A percentile compares a stretch with the other conserved stretches of the same genome.
Evolutionary conservation across 2,888 invertebrate species (phyloP).

Genomic region (Metopia argyrocephala): DNA sequence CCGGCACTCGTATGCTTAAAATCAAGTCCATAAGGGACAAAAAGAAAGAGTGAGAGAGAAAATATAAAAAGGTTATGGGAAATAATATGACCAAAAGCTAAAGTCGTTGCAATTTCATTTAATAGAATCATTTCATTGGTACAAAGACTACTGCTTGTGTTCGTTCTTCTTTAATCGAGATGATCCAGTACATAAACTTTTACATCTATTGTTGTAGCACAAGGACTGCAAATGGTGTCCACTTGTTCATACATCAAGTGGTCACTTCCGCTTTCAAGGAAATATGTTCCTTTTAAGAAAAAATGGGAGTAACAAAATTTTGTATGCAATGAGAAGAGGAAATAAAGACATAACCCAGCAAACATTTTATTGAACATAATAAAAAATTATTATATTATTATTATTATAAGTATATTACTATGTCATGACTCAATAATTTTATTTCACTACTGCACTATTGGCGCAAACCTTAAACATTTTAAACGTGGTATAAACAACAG

Average conservation of each 20-base stretch:
- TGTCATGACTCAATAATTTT: too few relatives aligned
- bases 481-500: too few relatives aligned
- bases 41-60: background rate
- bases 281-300: slow-evolving; percentile 18
- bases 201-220: background rate
- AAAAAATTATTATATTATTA: too few relatives aligned
- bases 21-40: background rate
- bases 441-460: too few relatives aligned
- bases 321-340: background rate
- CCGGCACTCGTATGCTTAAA: too few relatives aligned
- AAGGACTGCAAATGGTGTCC: background rate
- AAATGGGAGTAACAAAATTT: background rate
- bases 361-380: too few relatives aligned
- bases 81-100: slow-evolving; percentile 30
- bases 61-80: background rate
- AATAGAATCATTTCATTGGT: background rate
- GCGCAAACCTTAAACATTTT: too few relatives aligned
- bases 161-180: too few relatives aligned
- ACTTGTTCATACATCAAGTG: slow-evolving; percentile 35
- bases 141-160: too few relatives aligned
- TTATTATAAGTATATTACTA: too few relatives aligned
- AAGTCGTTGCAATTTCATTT: slow-evolving; percentile 34
- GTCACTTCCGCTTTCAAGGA: slow-evolving; percentile 41
- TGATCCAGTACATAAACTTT: slow-evolving; percentile 5
- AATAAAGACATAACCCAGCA: background rate